Evolutionary conservation across 2,797 vertebrate genomes (phyloP), one percentile per base, ranked within the genome.

Genomic region (Bryconaethiops microstoma): DNA sequence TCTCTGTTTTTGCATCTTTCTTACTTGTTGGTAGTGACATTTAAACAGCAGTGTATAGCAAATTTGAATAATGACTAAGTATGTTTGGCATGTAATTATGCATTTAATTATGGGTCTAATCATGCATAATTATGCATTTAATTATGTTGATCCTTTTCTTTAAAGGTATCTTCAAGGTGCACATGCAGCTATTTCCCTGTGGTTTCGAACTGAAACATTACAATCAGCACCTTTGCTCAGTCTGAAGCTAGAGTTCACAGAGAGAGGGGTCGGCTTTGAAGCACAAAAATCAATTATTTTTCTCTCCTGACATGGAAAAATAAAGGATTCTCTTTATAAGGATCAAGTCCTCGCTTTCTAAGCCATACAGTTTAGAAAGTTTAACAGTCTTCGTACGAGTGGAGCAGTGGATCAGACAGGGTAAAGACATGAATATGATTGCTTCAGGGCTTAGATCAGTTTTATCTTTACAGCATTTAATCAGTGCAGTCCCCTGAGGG

Each of bases 391-490:
- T 29, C 14, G 1, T 39, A 64, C 19, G 7, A 48, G 55, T 2
- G 16, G 10, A 76, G 29, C 0, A 54, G 17, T 62, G 23, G 40
- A 23, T 42, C 23, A 10, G 35, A 29, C 29, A 29, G 29, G 29
- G 29, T 29, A n/a, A 63, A 63, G 59, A 29, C 23, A 35, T 25
- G 25, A n/a, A 39, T 14, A 45, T 13, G 17, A 5, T 17, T 40
- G 14, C 16, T 50, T 50, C 50, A 75, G 10, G 5, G 19, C 21
- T 17, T n/a, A 50, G 2, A 65, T 21, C 25, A 40, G 48, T 52
- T 76, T 64, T 48, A 64, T 64, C 74, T 29, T 50, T 75, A 50
- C 40, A 25, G 59, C 2, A 1, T 64, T 64, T 64, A 35, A 64
- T 64, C 62, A 64, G 25, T 12, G 14, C 29, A 39, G 25, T 7